These are phyloP conservation scores for Scomber japonicus DNA, from an alignment of 2,113 vertebrate genomes.

Conservation along the genomic window DNA sequence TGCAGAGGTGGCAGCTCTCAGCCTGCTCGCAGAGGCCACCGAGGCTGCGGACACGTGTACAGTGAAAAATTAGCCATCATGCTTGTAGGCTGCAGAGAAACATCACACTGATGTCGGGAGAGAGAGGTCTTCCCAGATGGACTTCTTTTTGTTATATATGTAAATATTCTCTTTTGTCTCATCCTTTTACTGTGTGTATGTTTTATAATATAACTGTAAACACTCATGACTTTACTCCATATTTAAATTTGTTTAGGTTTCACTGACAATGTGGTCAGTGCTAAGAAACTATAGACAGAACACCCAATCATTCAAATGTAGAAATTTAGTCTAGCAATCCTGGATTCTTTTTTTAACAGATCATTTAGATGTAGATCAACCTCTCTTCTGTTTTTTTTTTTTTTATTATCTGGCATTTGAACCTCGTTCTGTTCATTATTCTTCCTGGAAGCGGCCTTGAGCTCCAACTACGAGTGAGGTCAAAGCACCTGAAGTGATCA, in stretches of 20 bases:
- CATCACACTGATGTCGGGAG: conserved; percentile 44
- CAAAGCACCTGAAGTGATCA: not conserved
- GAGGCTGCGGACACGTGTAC: conserved; percentile 37
- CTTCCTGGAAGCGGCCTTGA: not conserved
- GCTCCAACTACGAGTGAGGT: not conserved
- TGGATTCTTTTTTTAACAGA: conserved; percentile 24
- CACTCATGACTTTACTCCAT: conserved; percentile 69
- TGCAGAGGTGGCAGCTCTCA: conserved; percentile 14
- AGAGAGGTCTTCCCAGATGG: conserved; percentile 40
- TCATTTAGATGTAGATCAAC: conserved; percentile 15
- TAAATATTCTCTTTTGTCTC: conserved; percentile 76
- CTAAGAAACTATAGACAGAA: conserved; percentile 40
- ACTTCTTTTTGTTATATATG: conserved; percentile 75
- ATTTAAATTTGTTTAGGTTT: conserved; percentile 69
- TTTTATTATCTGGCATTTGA: conserved; percentile 32
- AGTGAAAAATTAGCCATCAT: conserved; percentile 52
- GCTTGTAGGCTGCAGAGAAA: conserved; percentile 37
- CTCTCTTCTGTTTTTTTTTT: conserved; percentile 1
- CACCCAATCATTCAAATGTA: conserved; percentile 34
- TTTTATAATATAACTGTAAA: conserved; percentile 81
- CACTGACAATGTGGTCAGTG: conserved; percentile 35
- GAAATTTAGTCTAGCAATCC: conserved; percentile 21
- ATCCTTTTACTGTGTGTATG: conserved; percentile 74
- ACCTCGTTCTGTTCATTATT: not conserved
- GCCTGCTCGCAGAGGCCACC: not conserved